Evolutionary conservation across 2,797 vertebrate species (phyloP).

Genomic region (Eulemur coronatus): DNA sequence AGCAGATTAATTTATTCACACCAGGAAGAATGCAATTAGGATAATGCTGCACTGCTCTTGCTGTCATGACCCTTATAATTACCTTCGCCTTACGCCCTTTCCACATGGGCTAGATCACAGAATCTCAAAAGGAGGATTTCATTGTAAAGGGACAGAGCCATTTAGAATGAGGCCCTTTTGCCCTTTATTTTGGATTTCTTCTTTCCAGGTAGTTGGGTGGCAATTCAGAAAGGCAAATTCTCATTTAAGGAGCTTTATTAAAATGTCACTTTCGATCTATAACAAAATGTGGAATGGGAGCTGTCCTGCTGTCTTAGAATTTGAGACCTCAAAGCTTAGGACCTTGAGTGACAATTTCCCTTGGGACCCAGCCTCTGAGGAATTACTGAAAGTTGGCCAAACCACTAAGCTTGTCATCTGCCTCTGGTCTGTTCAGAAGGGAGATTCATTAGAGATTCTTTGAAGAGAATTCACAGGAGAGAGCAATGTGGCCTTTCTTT

Average conservation of each 20-base stretch:
- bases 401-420: neutral
- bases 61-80: neutral
- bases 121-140: neutral
- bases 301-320: constrained; percentile 3
- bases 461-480: neutral
- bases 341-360: neutral
- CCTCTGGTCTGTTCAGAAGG: neutral
- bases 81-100: neutral
- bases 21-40: neutral
- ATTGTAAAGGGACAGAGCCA: neutral
- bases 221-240: neutral
- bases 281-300: neutral
- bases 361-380: neutral
- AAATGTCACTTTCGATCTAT: neutral
- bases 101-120: neutral
- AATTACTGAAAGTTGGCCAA: neutral
- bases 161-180: neutral
- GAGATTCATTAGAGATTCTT: neutral
- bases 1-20: neutral
- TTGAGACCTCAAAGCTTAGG: neutral
- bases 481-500: neutral
- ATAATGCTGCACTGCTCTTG: neutral
- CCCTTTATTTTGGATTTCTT: constrained; percentile 26
- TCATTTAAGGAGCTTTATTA: constrained; percentile 34
- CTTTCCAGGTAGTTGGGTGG: neutral